phyloP scores from a whole-genome alignment of 2,888 invertebrate species.

The Vanessa cardui region DNA sequence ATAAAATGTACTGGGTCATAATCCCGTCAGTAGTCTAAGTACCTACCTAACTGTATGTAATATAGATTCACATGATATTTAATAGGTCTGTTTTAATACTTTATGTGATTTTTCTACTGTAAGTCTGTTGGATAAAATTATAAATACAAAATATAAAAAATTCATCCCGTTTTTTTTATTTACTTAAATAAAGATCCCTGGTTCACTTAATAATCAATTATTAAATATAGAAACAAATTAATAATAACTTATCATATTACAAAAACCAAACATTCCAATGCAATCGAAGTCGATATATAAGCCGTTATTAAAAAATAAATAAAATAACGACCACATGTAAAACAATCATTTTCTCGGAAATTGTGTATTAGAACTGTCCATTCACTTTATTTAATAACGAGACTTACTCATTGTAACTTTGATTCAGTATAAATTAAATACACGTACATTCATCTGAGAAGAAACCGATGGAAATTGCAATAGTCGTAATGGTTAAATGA shows the following conservation, averaged over 20 bases:
- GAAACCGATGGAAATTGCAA: no score
- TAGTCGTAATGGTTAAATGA: neutral
- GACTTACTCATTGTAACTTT: neutral
- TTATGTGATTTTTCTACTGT: conserved; percentile 81
- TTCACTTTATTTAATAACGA: neutral
- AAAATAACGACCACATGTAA: neutral
- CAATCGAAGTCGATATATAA: neutral
- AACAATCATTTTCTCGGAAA: neutral
- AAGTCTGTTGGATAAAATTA: conserved; percentile 81
- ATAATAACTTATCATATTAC: no score
- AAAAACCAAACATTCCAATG: neutral
- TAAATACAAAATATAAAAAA: conserved; percentile 66
- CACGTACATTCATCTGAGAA: no score
- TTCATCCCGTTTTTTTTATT: conserved; percentile 24
- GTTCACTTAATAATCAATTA: neutral
- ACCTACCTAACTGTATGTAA: conserved; percentile 80
- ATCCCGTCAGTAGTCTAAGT: conserved; percentile 82
- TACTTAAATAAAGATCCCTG: neutral
- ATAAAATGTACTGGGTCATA: conserved; percentile 80
- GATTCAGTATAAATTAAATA: neutral
- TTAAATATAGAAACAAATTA: neutral
- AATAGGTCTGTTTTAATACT: conserved; percentile 81
- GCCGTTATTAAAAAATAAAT: neutral
- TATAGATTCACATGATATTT: conserved; percentile 83
- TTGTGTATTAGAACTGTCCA: neutral